Base-by-base conservation (phyloP, 2,113 vertebrate species). In the Candoia aspera region DNA sequence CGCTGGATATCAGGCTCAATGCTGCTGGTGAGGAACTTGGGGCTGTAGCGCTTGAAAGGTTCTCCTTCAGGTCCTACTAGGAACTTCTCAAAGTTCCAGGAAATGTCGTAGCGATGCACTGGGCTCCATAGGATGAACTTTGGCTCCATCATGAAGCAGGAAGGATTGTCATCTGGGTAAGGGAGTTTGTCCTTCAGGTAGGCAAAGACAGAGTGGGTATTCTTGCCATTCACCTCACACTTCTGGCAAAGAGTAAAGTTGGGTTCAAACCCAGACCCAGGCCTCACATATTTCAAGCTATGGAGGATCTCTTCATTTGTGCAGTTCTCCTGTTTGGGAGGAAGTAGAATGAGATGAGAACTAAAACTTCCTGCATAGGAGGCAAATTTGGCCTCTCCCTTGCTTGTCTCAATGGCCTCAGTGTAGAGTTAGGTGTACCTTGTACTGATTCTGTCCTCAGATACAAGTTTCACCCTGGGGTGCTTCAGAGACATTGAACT, bases 61-160 rank as follows among this genome's bases (percentile, higher is more conserved):
- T 99, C 99, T 53, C 99, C 99, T 62, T 99, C 99, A 0, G 99
- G 99, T 4, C 98, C 99, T 12, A 99, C 97, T 64, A 99, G 97
- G 97, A 99, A 99, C 94, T 99, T 99, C 97, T 99, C 99, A 88
- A 99, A 99, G 97, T 99, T 99, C 99, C 99, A 99, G 68, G 99
- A 97, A 96, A 99, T 92, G 42, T 99, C 99, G 0, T 97, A 98
- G 88, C 99, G 98, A 90, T 94, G 96, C 94, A 99, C 96, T 0
- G 99, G 99, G 94, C 98, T 99, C 99, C 99, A 99, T 33, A 98
- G 95, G 90, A 99, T 94, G 92, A 98, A 98, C 91, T 97, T 98
- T 88, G 99, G 98, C 15, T 99, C 98, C 0, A 97, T 92, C 96
- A 99, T 98, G 92, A 99, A 97, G 37, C 98, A 97, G 13, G 88